Evolutionary conservation across 2,113 vertebrate genomes (phyloP).

Genomic region (Pomatostomus ruficeps): DNA sequence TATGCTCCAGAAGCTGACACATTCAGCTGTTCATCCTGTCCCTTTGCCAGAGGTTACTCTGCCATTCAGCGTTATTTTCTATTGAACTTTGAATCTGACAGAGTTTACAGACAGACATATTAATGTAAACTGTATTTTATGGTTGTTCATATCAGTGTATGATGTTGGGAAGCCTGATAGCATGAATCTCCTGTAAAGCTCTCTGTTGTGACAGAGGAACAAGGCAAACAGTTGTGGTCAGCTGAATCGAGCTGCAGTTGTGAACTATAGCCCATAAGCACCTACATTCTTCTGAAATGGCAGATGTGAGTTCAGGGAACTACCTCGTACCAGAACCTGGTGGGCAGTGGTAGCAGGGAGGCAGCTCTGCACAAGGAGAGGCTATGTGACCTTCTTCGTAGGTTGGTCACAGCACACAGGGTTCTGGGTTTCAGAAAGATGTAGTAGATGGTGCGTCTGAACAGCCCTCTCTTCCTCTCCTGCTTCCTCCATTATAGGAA

Average conservation of each 20-base stretch:
- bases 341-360: rapidly evolving
- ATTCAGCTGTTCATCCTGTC: conserved; percentile 17
- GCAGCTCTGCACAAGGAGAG: not conserved
- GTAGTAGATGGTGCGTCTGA: not conserved
- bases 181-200: not conserved
- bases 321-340: rapidly evolving
- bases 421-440: not conserved
- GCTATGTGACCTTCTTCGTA: not conserved
- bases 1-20: not conserved
- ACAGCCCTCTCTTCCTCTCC: not conserved
- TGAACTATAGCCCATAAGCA: not conserved
- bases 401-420: rapidly evolving
- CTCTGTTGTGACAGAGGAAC: not conserved
- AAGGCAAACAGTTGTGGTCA: not conserved
- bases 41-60: not conserved
- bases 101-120: not conserved
- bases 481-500: not conserved
- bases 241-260: not conserved
- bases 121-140: not conserved
- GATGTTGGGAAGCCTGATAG: not conserved
- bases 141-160: not conserved
- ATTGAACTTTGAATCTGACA: not conserved
- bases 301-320: not conserved
- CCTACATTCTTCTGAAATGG: not conserved
- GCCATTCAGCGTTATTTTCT: not conserved